phyloP scores from a whole-genome alignment of 2,797 vertebrate species.

The Siniperca obscura region DNA sequence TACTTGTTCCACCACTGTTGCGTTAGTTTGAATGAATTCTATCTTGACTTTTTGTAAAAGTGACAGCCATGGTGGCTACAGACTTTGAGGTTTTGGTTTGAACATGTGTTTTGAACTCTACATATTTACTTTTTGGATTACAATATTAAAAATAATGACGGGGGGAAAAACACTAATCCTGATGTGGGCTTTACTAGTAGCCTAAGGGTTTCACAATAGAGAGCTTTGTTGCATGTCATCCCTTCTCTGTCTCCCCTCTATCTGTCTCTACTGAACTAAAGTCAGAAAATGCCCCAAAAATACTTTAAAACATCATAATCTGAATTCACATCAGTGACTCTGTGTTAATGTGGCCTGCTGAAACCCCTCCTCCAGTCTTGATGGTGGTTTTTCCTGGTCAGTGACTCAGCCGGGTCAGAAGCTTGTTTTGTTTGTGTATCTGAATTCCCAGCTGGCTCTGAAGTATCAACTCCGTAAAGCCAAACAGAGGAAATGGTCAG shows the following conservation, averaged over 20 bases:
- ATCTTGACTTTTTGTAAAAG: too few species aligned
- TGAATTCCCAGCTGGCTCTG: slow-evolving; percentile 63
- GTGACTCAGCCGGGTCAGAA: background rate
- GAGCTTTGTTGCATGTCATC: background rate
- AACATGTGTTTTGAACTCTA: too few species aligned
- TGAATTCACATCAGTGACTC: background rate
- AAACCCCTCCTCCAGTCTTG: background rate
- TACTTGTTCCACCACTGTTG: too few species aligned
- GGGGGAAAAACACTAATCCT: too few species aligned
- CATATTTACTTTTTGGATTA: too few species aligned
- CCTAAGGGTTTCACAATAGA: background rate
- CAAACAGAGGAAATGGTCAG: slow-evolving; percentile 47
- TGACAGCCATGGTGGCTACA: too few species aligned
- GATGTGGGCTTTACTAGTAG: too few species aligned
- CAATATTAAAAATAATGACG: too few species aligned
- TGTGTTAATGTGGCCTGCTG: background rate
- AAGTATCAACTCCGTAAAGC: slow-evolving; percentile 48
- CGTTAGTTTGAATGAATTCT: too few species aligned
- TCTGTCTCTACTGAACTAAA: background rate
- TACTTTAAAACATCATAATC: too few species aligned
- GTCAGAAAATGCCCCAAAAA: background rate
- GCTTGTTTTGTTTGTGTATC: slow-evolving; percentile 41
- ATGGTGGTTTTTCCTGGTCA: background rate
- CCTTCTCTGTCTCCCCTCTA: background rate
- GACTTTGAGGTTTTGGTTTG: background rate